A percentile compares a stretch with the other conserved stretches of the same genome.
Evolutionary conservation across 2,113 vertebrate species (phyloP).

Genomic region (Oncorhynchus tshawytscha): DNA sequence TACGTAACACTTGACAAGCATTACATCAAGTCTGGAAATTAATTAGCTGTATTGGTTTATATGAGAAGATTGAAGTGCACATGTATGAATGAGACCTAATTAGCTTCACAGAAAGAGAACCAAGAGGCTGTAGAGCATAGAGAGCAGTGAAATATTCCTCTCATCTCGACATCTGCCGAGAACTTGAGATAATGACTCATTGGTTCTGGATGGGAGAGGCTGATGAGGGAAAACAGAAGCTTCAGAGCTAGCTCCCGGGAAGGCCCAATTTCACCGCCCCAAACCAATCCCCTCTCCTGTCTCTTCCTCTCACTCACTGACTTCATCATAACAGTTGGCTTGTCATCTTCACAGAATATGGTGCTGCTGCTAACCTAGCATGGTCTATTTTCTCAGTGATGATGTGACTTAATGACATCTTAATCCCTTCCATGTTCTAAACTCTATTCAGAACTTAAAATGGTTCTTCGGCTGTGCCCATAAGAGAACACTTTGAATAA

Average conservation of each 20-base stretch:
- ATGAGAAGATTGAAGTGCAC: not conserved
- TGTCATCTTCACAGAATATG: not conserved
- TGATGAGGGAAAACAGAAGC: not conserved
- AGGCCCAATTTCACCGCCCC: not conserved
- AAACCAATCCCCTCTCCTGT: not conserved
- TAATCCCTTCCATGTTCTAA: too few species aligned
- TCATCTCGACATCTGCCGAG: constrained; percentile 13
- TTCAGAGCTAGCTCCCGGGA: not conserved
- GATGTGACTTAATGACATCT: not conserved
- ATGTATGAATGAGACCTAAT: not conserved
- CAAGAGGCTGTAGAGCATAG: not conserved
- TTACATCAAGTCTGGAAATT: too few species aligned
- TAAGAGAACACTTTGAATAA: too few species aligned
- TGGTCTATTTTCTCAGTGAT: not conserved
- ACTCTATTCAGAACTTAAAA: too few species aligned
- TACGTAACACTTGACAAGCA: too few species aligned
- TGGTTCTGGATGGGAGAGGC: not conserved
- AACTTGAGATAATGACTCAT: constrained; percentile 13
- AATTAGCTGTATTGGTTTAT: too few species aligned
- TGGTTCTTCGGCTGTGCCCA: too few species aligned
- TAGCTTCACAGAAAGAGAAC: not conserved
- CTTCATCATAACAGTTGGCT: not conserved
- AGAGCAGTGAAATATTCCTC: constrained; percentile 2
- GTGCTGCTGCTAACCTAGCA: not conserved
- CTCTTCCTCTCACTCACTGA: not conserved